phyloP scores from a whole-genome alignment of 2,797 vertebrate genomes.

The Myotis planiceps region DNA sequence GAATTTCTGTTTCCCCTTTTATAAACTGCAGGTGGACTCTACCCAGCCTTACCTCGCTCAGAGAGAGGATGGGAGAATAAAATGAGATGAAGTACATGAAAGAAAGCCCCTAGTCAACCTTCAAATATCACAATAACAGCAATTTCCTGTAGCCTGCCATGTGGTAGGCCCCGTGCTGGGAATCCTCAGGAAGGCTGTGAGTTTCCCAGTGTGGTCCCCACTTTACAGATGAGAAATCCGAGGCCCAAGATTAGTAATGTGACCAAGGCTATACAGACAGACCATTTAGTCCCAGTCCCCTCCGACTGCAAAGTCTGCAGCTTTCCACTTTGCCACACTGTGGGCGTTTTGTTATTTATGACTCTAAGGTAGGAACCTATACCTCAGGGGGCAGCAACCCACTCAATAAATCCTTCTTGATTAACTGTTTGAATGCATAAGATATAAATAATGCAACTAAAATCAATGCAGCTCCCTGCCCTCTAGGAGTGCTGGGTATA shows the following conservation, averaged over 20 bases:
- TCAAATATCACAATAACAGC: background rate
- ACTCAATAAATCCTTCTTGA: slow-evolving; percentile 36
- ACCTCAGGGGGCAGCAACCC: background rate
- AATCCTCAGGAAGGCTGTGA: background rate
- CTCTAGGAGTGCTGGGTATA: background rate
- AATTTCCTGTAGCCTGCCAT: background rate
- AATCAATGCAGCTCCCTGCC: background rate
- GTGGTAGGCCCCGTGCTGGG: background rate
- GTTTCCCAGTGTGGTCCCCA: background rate
- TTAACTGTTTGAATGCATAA: slow-evolving; percentile 17
- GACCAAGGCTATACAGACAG: background rate
- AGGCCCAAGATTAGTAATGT: background rate
- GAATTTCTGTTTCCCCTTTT: background rate
- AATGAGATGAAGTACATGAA: background rate
- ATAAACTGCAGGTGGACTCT: background rate
- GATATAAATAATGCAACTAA: slow-evolving; percentile 53
- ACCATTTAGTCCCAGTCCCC: background rate
- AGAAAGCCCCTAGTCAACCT: background rate
- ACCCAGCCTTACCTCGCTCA: background rate
- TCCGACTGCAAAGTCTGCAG: background rate
- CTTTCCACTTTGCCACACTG: background rate
- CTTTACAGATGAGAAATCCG: background rate
- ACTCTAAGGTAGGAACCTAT: background rate
- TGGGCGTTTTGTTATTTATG: background rate
- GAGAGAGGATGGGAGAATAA: background rate